A percentile compares a stretch with the other conserved stretches of the same genome.
Evolutionary conservation across 1,140 invertebrate genomes (phyloP).

Genomic region (Drosophila littoralis): DNA sequence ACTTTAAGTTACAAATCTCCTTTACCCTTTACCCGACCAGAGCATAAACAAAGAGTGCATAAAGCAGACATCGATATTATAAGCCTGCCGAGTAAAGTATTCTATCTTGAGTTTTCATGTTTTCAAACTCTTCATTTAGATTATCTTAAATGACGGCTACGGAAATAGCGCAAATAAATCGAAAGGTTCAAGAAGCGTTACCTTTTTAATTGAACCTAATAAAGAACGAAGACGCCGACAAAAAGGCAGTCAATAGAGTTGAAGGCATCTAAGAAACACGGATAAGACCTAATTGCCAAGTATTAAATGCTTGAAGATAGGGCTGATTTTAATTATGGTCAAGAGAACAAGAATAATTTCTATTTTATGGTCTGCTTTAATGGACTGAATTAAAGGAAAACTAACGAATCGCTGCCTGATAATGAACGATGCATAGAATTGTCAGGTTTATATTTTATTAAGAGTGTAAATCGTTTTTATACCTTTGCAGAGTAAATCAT

Average conservation of each 20-base stretch:
- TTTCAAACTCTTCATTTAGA: constrained; percentile 14
- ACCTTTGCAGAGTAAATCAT: neutral
- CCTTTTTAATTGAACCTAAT: constrained; percentile 62
- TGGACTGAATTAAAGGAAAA: neutral
- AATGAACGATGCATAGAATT: neutral
- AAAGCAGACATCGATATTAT: neutral
- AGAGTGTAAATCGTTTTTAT: neutral
- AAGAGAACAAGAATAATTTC: neutral
- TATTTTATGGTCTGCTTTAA: neutral
- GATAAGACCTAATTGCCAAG: constrained; percentile 28
- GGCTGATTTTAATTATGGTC: constrained; percentile 4
- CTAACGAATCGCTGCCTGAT: neutral
- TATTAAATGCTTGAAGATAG: constrained; percentile 7
- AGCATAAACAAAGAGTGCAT: neutral
- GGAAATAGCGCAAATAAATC: constrained; percentile 14
- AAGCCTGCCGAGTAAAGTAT: neutral
- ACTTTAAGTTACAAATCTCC: neutral
- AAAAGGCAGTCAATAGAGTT: constrained; percentile 3
- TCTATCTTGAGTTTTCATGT: constrained; percentile 1
- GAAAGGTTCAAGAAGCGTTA: constrained; percentile 56
- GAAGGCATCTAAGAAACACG: constrained; percentile 30
- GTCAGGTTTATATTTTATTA: neutral
- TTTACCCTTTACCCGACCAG: neutral
- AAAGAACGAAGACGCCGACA: constrained; percentile 29
- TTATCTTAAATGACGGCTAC: constrained; percentile 18